Evolutionary conservation across 2,888 invertebrate species (phyloP), one percentile per base, ranked within the genome.

Genomic region (Agrilus mali): DNA sequence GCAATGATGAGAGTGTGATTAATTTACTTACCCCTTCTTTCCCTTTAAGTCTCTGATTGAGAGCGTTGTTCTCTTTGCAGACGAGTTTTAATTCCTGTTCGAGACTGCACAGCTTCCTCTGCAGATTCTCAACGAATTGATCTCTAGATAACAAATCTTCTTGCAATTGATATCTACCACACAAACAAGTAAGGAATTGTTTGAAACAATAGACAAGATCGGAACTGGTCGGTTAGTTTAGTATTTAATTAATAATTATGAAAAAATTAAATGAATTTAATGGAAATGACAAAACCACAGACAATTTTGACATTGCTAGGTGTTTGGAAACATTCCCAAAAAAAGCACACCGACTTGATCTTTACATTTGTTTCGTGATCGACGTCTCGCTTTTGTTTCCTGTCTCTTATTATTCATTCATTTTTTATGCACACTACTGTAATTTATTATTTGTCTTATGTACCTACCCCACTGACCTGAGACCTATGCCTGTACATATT

Each of bases 141-240:
- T 81, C 80, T 53, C 78, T 78, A 33, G 72, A 72, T 61, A 78
- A 68, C 46, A 80, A 56, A 53, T 79, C 78, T 55, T 78, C 75
- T 56, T 79, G 78, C 49, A 80, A 63, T 51, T 76, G 70, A 54
- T 77, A 79, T 57, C 80, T 80, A 61, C 35, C 14, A 15, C 35
- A 35, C 35, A 16, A 14, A 35, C 35, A 35, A 62, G 45, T 32
- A 48, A 49, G 27, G 27, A 27, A 27, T 33, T 42, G 43, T 42
- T 36, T 38, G 33, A 32, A 45, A 45, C 38, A n/a, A 15, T 36
- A 38, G 38, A 32, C 32, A 14, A 38, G 38, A 45, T 47, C 13
- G 46, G 38, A 36, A 41, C 44, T 27, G 32, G 45, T 48, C 38
- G 22, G 16, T 22, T 15, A 34, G 31, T 38, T 38, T 36, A 40